Conservation (phyloP, 92 coral and sea anemone species). For the Blastomussa wellsi region DNA sequence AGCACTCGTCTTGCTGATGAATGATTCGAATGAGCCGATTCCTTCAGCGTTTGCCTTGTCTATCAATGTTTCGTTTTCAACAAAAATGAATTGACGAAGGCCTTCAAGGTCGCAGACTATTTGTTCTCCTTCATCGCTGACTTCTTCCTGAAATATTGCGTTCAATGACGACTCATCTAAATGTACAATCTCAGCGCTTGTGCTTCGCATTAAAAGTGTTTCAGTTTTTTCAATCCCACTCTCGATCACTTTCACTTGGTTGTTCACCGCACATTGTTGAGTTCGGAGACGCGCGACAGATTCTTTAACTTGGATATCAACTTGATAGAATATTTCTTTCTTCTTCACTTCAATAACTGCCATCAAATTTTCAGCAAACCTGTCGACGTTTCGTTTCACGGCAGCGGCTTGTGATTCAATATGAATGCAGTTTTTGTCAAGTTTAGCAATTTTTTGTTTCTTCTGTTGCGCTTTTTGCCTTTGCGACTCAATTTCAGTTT, state of each 20-base stretch:
- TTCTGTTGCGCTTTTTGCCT: background rate
- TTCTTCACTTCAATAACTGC: conserved; percentile 4
- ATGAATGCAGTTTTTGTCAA: background rate
- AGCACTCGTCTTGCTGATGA: conserved; percentile 3
- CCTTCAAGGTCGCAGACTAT: background rate
- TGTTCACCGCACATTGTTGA: background rate
- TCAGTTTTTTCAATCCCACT: conserved; percentile 12
- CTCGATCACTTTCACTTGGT: conserved; percentile 3
- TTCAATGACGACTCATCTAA: background rate
- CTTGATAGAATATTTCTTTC: conserved; percentile 10
- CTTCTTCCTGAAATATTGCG: background rate
- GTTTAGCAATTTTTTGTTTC: background rate
- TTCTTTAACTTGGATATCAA: background rate
- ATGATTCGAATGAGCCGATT: background rate
- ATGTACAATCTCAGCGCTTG: conserved; percentile 17
- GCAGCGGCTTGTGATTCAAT: conserved; percentile 8
- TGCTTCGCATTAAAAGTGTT: conserved; percentile 2
- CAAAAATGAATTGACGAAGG: background rate
- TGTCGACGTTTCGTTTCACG: conserved; percentile 18
- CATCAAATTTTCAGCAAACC: background rate
- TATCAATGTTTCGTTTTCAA: background rate
- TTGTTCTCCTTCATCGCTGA: background rate
- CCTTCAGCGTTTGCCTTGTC: background rate
- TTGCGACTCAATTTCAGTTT: background rate
- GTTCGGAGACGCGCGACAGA: background rate